Conservation (phyloP, 2,888 invertebrate genomes). For the Phymatocera aterrima region DNA sequence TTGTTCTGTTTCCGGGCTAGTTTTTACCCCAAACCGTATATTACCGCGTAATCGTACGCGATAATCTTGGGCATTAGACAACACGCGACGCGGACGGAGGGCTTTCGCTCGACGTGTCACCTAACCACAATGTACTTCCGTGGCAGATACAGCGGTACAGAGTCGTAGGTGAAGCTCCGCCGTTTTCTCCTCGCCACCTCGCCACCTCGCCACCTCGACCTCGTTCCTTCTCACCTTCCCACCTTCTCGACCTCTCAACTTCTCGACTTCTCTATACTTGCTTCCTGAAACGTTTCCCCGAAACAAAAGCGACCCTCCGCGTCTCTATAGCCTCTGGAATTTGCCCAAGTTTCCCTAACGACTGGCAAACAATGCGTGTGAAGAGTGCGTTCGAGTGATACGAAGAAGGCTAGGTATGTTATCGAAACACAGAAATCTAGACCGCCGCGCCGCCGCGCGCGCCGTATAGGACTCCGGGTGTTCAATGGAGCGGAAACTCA, state of each 20-base stretch:
- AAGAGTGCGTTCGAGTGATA: conserved; percentile 25
- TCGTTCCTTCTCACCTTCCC: not conserved
- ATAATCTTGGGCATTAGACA: not conserved
- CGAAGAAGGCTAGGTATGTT: not conserved
- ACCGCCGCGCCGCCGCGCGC: too few relatives aligned
- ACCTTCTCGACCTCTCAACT: not conserved
- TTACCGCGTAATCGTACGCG: conserved; percentile 1
- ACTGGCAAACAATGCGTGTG: conserved; percentile 30
- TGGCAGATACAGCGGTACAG: not conserved
- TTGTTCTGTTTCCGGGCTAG: not conserved
- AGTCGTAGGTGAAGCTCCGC: not conserved
- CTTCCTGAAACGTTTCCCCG: not conserved
- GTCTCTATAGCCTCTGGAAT: not conserved
- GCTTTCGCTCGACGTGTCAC: not conserved
- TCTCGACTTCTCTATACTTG: not conserved
- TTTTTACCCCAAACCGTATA: not conserved
- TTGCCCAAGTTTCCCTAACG: conserved; percentile 6
- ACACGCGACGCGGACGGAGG: not conserved
- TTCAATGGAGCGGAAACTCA: conserved; percentile 29
- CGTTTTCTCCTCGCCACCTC: not conserved
- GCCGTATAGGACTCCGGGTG: conserved; percentile 10
- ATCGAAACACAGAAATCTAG: conserved; percentile 6
- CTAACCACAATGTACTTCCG: not conserved
- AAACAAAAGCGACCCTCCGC: not conserved
- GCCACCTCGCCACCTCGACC: not conserved